These are phyloP conservation scores for Rynchops niger DNA, from an alignment of 2,113 vertebrate species.

Conservation along the genomic window DNA sequence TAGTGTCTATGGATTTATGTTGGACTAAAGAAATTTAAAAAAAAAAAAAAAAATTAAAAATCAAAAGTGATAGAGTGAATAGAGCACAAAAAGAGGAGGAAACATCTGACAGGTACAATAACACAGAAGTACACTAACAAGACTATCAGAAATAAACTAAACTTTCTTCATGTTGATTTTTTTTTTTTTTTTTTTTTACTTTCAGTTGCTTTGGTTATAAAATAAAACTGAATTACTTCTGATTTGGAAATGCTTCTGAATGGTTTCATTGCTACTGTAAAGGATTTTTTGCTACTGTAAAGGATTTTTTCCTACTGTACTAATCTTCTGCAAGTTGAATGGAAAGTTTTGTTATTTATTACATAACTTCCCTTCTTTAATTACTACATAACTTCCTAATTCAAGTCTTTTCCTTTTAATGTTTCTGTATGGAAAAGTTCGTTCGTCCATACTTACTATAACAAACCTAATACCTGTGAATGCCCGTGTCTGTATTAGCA, in stretches of 20 bases:
- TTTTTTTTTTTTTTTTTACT: not conserved
- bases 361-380: not conserved
- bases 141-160: not conserved
- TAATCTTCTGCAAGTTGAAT: conserved; percentile 2
- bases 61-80: not conserved
- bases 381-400: not conserved
- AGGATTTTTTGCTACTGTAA: not conserved
- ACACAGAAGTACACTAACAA: conserved; percentile 2
- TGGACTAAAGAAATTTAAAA: conserved; percentile 4
- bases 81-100: conserved; percentile 61
- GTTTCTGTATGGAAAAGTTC: conserved; percentile 27
- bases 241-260: not conserved
- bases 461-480: conserved; percentile 42
- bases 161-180: not conserved
- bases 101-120: not conserved
- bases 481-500: conserved; percentile 45
- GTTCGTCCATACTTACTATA: not conserved
- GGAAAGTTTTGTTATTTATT: not conserved
- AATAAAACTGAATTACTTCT: not conserved
- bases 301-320: not conserved
- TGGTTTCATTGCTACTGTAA: conserved; percentile 12
- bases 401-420: conserved; percentile 9
- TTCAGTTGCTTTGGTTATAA: not conserved
- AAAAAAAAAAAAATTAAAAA: not conserved
- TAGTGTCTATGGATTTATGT: not conserved